Evolutionary conservation across 1,140 invertebrate genomes (phyloP).

Genomic region (Diorhabda elongata): DNA sequence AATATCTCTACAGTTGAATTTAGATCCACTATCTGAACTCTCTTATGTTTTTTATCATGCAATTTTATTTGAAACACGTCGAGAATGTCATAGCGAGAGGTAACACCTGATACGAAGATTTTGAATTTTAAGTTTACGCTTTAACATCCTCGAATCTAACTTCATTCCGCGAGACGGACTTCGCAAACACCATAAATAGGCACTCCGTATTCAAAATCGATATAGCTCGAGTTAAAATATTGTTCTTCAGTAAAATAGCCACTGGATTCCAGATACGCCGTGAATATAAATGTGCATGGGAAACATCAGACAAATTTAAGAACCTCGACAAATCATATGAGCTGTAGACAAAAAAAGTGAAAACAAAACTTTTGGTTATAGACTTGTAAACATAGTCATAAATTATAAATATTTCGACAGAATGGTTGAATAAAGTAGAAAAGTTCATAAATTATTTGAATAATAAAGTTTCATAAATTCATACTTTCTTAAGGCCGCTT

Average conservation of each 20-base stretch:
- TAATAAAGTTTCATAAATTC: too few species aligned
- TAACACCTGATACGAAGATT: background rate
- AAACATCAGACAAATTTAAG: slow-evolving; percentile 2
- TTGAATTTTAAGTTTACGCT: background rate
- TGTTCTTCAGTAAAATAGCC: background rate
- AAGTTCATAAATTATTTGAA: too few species aligned
- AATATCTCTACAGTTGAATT: too few species aligned
- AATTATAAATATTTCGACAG: too few species aligned
- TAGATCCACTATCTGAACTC: too few species aligned
- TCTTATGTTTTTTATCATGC: too few species aligned
- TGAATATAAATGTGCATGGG: background rate
- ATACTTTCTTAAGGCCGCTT: too few species aligned
- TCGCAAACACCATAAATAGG: slow-evolving; percentile 2
- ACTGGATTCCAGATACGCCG: background rate
- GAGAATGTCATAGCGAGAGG: too few species aligned
- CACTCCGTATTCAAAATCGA: background rate
- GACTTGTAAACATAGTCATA: background rate
- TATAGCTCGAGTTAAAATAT: background rate
- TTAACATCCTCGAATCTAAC: background rate
- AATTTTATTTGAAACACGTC: too few species aligned
- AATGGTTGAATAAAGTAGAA: too few species aligned
- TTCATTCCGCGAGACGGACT: background rate
- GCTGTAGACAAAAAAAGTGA: background rate
- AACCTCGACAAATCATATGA: background rate
- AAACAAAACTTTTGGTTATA: slow-evolving; percentile 4